Evolutionary conservation across 2,888 invertebrate species (phyloP), one percentile per base, ranked within the genome.

Genomic region (Agriopis marginaria): DNA sequence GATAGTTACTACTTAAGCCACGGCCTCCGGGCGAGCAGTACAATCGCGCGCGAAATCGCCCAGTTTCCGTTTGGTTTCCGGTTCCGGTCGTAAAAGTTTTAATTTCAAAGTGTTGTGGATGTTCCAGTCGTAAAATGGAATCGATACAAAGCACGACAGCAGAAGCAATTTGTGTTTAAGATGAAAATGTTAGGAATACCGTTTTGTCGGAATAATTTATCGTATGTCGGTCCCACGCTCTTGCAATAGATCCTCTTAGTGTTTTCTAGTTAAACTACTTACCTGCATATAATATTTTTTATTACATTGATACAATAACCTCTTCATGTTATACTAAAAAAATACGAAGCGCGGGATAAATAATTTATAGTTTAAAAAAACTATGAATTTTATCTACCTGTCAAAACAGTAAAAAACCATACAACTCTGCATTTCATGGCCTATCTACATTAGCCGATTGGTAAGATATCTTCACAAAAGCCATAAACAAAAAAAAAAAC

Each of bases 11-110:
- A 45, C 45, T 23, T n/a, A 42, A 88, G 88, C 85, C 86, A 78
- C 67, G 87, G 87, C 87, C 88, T 86, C 81, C 89, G 86, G 91
- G 90, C 87, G 89, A 85, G 77, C 42, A 50, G 72, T 75, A 79
- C 78, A 85, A 87, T 90, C 86, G 83, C 76, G 82, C 84, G 81
- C 74, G 77, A 70, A 76, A 70, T 70, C 65, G 55, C 60, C 44
- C 61, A 51, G 61, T 56, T 65, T 60, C 59, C 68, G 60, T 42
- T 42, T 23, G 32, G 42, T 67, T 58, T 69, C 68, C 68, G 67
- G 51, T 67, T 64, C 64, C 68, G 70, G 59, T 42, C 66, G 59
- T 70, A 63, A 63, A 65, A 58, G 49, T 63, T 66, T 40, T 45
- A 63, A 59, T 66, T 70, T 70, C 54, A 63, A 59, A 63, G 63